phyloP scores from a whole-genome alignment of 1,140 invertebrate species.

The Lepidurus arcticus region DNA sequence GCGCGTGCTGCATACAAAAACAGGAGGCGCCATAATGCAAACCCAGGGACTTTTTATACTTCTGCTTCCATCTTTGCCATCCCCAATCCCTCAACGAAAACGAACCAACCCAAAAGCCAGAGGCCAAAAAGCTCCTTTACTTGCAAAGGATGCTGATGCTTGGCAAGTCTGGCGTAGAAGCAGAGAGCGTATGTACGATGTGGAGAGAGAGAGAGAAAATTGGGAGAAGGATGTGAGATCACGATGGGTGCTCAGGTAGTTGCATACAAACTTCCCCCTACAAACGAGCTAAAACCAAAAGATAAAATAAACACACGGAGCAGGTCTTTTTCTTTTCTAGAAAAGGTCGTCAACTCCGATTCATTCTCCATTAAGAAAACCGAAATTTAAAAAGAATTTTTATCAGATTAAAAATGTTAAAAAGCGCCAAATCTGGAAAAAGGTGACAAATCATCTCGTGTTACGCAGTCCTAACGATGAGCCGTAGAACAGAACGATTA shows the following conservation, averaged over 20 bases:
- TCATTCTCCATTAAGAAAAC: no score
- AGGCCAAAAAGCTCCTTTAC: not conserved
- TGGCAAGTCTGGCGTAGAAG: no score
- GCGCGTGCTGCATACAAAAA: conserved; percentile 21
- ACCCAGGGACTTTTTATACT: not conserved
- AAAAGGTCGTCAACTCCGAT: no score
- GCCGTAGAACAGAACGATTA: not conserved
- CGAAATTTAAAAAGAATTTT: no score
- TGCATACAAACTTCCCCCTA: not conserved
- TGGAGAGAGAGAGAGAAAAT: no score
- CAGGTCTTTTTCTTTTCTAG: no score
- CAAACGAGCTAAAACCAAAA: not conserved
- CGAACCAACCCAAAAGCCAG: not conserved
- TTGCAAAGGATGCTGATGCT: not conserved
- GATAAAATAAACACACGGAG: no score
- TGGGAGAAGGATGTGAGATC: not conserved
- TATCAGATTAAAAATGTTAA: no score
- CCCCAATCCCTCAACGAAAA: not conserved
- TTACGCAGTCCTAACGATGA: no score
- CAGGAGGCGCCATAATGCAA: conserved; percentile 20
- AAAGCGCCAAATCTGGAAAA: no score
- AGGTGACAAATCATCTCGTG: no score
- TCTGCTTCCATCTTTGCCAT: not conserved
- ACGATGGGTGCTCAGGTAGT: conserved; percentile 2
- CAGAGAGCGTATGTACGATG: no score